Evolutionary conservation across 1,140 invertebrate species (phyloP), one percentile per base, ranked within the genome.

Genomic region (Drosophila pseudoananassae): DNA sequence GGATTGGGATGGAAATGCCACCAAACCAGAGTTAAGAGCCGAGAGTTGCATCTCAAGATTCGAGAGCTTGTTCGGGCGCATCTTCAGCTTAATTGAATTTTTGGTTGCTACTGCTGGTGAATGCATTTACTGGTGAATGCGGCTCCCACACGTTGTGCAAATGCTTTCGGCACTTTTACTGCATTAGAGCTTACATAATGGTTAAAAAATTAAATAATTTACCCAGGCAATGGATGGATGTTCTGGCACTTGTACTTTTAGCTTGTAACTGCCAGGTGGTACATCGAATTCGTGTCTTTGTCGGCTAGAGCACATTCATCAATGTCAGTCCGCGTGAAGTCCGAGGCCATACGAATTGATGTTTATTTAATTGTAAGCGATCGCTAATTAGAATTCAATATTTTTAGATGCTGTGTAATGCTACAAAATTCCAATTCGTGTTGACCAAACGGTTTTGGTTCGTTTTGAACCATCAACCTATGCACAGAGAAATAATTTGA

Each of bases 41-140:
- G 23, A 27, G 54, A 31, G 43, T 14, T 14, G 56, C 10, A 55
- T 31, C 31, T 49, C 27, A 50, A 45, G 59, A 46, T 47, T 53
- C 47, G 73, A 43, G 53, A 76, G 77, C 55, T 49, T 66, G 80
- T 47, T 60, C 36, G 56, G 72, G 81, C 82, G 75, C 82, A 85
- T 85, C 82, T 85, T 85, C 82, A 88, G 78, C 74, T 85, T 87
- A 85, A 82, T 85, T 85, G 82, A 85, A 85, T 87, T 85, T 72
- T 87, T 81, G 54, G 73, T 29, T 74, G 69, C 40, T 75, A 55
- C 12, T 64, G 68, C 5, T 49, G 47, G 77, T 80, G 72, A 71
- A 85, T 85, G 82, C 81, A 87, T 88, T 82, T 87, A 78, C 61
- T 78, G 87, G 25, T 27, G 25, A 27, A 27, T 27, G 70, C 70